Conservation (phyloP, 92 coral and sea anemone genomes). For the Plumapathes pennacea region DNA sequence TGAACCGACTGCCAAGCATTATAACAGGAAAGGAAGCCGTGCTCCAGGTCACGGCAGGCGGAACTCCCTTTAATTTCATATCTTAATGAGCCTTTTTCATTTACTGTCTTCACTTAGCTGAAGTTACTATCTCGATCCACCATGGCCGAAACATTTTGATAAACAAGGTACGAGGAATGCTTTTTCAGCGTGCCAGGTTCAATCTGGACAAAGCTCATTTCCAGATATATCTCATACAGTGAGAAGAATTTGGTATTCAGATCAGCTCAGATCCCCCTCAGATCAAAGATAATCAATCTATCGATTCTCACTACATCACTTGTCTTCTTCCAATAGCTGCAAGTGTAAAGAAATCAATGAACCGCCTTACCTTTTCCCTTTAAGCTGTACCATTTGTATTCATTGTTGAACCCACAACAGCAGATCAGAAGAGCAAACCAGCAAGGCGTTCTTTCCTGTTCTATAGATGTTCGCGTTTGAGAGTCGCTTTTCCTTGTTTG, state of each 20-base stretch:
- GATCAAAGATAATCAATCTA: neutral
- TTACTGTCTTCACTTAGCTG: too few species aligned
- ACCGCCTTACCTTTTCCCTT: conserved; percentile 19
- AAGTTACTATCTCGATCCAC: neutral
- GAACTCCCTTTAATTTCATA: too few species aligned
- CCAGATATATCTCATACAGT: neutral
- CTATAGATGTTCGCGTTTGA: neutral
- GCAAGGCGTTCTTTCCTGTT: conserved; percentile 13
- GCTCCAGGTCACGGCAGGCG: too few species aligned
- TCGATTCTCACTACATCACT: too few species aligned
- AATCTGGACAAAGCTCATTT: neutral
- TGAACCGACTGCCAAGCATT: too few species aligned
- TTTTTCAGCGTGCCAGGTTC: too few species aligned
- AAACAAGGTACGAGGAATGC: too few species aligned
- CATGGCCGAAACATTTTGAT: neutral
- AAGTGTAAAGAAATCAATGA: neutral
- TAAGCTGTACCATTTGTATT: conserved; percentile 35
- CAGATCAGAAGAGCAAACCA: conserved; percentile 24
- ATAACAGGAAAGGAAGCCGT: too few species aligned
- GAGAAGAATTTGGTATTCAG: neutral
- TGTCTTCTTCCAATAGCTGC: too few species aligned
- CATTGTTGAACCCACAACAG: conserved; percentile 53
- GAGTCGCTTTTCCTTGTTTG: conserved; percentile 5
- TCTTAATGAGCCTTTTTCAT: too few species aligned
- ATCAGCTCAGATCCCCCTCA: neutral